A percentile compares a stretch with the other conserved stretches of the same genome.
phyloP scores from a whole-genome alignment of 2,888 invertebrate species.

The Microctonus aethiopoides region DNA sequence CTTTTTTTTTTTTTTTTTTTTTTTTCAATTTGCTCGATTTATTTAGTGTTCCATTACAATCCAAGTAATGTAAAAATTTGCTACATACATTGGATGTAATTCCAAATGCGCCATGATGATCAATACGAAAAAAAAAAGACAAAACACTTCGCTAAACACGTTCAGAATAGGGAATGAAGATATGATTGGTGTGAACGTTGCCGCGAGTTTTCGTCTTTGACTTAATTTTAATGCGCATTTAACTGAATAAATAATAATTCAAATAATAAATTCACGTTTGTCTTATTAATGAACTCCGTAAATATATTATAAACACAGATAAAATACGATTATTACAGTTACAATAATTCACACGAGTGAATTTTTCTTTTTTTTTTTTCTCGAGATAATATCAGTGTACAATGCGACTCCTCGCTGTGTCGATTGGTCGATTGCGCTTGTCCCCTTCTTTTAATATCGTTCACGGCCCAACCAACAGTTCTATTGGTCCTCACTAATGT shows the following conservation, averaged over 20 bases:
- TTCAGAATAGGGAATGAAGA: slow-evolving; percentile 13
- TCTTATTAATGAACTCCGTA: not conserved
- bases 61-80: slow-evolving; percentile 31
- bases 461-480: not conserved
- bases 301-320: not conserved
- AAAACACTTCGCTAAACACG: slow-evolving; percentile 34
- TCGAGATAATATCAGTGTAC: not conserved
- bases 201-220: slow-evolving; percentile 20
- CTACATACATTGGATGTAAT: slow-evolving; percentile 37
- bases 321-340: not conserved
- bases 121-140: slow-evolving; percentile 32
- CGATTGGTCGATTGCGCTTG: slow-evolving; percentile 22
- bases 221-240: slow-evolving; percentile 20
- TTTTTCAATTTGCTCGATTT: not conserved
- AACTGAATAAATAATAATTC: not conserved
- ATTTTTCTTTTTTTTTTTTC: no score
- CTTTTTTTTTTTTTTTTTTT: no score
- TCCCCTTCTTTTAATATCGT: slow-evolving; percentile 12
- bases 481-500: not conserved
- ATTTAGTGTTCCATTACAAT: slow-evolving; percentile 18
- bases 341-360: slow-evolving; percentile 16
- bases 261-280: not conserved
- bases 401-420: slow-evolving; percentile 10
- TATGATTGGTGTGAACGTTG: slow-evolving; percentile 36
- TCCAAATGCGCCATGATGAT: slow-evolving; percentile 44